phyloP scores from a whole-genome alignment of 1,140 invertebrate genomes.

The Pogonomyrmex californicus region DNA sequence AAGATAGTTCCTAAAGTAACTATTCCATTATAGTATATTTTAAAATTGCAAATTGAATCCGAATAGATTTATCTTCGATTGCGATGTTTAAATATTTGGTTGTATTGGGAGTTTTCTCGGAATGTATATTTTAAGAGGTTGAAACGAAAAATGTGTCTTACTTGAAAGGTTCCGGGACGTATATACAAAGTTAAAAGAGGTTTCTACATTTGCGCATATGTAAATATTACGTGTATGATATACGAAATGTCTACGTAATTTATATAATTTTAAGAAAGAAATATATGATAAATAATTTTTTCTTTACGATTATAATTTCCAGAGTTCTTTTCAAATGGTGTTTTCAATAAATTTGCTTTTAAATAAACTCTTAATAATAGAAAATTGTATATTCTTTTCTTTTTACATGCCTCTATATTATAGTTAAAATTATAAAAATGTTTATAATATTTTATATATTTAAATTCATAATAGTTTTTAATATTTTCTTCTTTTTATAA shows the following conservation, averaged over 20 bases:
- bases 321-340: neutral
- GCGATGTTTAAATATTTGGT: constrained; percentile 34
- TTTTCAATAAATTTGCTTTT: neutral
- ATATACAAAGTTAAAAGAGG: neutral
- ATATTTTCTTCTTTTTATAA: neutral
- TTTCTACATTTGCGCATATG: neutral
- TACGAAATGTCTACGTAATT: neutral
- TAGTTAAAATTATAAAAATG: neutral
- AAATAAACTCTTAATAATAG: neutral
- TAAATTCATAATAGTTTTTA: neutral
- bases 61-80: neutral
- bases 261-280: neutral
- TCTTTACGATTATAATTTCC: neutral
- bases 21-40: neutral
- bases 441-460: neutral
- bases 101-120: constrained; percentile 9
- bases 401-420: neutral
- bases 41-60: neutral
- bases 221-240: constrained; percentile 22
- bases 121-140: constrained; percentile 29
- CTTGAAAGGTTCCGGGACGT: neutral
- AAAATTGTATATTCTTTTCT: neutral
- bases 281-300: neutral
- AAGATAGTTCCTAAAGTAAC: constrained; percentile 6
- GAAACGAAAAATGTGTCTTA: constrained; percentile 34